Conservation (phyloP, 1,140 invertebrate species). For the Eubasilissa regina region DNA sequence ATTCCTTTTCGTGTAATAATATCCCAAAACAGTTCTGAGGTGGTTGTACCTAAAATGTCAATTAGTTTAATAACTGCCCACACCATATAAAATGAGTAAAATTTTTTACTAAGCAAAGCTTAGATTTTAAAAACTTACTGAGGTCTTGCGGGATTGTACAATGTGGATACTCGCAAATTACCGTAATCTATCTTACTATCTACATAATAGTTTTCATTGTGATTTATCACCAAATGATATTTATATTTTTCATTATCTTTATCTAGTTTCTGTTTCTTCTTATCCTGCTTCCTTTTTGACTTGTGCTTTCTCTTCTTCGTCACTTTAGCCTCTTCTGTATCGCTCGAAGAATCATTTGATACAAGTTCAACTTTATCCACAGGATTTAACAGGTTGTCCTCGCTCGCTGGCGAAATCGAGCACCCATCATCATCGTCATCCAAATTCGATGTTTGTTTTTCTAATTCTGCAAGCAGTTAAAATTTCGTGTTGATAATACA, state of each 20-base stretch:
- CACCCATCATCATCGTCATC: neutral
- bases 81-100: too few relatives aligned
- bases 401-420: neutral
- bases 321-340: neutral
- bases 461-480: conserved; percentile 10
- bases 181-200: conserved; percentile 53
- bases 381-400: neutral
- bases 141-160: conserved; percentile 56
- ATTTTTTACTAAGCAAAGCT: neutral
- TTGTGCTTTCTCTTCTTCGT: conserved; percentile 15
- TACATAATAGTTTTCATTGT: conserved; percentile 49
- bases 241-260: conserved; percentile 8
- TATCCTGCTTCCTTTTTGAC: neutral
- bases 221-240: conserved; percentile 1
- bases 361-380: neutral
- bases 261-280: conserved; percentile 1
- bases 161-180: conserved; percentile 54
- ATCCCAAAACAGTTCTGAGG: conserved; percentile 18
- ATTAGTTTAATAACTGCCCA: neutral
- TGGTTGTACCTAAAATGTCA: conserved; percentile 39
- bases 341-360: neutral
- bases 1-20: neutral
- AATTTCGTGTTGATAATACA: neutral
- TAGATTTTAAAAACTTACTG: conserved; percentile 42
- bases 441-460: neutral